Percentiles rank a stretch among this genome's conserved stretches.
Conservation (phyloP, 2,797 vertebrate genomes). For the Helostoma temminkii region DNA sequence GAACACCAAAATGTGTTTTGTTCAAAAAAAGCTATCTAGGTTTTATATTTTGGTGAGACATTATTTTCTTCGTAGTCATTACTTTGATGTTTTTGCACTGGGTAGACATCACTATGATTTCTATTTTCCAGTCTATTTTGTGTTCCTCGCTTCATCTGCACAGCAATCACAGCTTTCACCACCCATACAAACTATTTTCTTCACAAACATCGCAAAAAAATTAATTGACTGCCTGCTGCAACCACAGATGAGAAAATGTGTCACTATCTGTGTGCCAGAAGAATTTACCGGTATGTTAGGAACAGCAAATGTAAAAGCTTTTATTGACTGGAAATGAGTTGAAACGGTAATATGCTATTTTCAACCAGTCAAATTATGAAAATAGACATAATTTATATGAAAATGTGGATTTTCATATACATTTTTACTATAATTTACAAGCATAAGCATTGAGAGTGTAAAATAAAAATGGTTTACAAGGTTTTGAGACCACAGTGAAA, state of each 20-base stretch:
- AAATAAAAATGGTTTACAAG: background rate
- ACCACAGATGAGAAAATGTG: constrained; percentile 27
- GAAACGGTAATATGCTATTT: constrained; percentile 1
- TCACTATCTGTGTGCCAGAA: constrained; percentile 11
- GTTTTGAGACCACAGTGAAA: constrained; percentile 16
- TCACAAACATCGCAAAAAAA: constrained; percentile 32
- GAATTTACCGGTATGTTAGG: constrained; percentile 1
- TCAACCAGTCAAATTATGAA: constrained; percentile 12
- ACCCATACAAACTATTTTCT: constrained; percentile 7
- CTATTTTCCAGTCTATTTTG: background rate
- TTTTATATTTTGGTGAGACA: constrained; percentile 8
- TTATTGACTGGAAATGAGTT: constrained; percentile 17
- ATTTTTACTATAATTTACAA: constrained; percentile 1
- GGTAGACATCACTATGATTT: background rate
- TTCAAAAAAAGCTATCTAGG: constrained; percentile 12
- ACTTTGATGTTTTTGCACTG: background rate
- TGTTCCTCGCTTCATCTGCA: background rate
- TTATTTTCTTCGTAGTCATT: background rate
- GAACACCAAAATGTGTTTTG: background rate
- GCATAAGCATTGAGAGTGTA: background rate
- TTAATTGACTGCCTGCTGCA: constrained; percentile 21
- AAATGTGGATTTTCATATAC: constrained; percentile 12
- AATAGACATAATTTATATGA: constrained; percentile 9
- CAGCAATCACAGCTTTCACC: constrained; percentile 16
- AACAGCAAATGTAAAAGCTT: constrained; percentile 24